Evolutionary conservation across 2,797 vertebrate genomes (phyloP), one percentile per base, ranked within the genome.

Genomic region (Danio tinwini): DNA sequence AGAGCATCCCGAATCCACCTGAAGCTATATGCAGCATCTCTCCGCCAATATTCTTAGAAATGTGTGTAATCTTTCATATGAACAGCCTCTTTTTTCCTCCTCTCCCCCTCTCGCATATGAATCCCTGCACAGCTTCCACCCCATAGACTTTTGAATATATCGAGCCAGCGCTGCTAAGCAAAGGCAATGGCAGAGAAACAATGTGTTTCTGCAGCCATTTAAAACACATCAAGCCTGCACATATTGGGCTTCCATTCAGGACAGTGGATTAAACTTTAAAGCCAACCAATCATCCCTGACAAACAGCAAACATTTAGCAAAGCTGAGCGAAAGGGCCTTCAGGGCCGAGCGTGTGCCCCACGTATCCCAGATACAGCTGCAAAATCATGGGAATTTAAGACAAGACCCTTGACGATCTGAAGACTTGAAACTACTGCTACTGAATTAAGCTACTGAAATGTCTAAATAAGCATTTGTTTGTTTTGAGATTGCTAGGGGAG

Each of bases 161-260:
- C 6, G 40, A 44, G 47, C 62, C 76, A 47, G 50, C 9, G 74
- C 77, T 78, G 74, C 81, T 74, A 78, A 70, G 78, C 50, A 17
- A 53, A 52, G 5, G 58, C 63, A 70, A 10, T 40, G 52, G 56
- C 42, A 78, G 78, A 13, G 59, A 71, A 74, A 73, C 74, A 62
- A 78, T 70, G 71, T 44, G 70, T 67, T 65, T 63, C 50, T 52
- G 67, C 49, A 17, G 39, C 45, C 47, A 76, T 74, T 76, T 82
- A 56, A 82, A 78, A 69, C 68, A 42, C 78, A 83, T 74, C 45
- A 81, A 71, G 69, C 64, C 37, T 75, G 47, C 58, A 63, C n/a
- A 55, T 56, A 70, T 70, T 9, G 16, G 42, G 52, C 55, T 62
- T 80, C 17, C 78, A 53, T 65, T 67, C 37, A 80, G 67, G 74